phyloP scores from a whole-genome alignment of 1,140 invertebrate species.

The Telenomus remus region DNA sequence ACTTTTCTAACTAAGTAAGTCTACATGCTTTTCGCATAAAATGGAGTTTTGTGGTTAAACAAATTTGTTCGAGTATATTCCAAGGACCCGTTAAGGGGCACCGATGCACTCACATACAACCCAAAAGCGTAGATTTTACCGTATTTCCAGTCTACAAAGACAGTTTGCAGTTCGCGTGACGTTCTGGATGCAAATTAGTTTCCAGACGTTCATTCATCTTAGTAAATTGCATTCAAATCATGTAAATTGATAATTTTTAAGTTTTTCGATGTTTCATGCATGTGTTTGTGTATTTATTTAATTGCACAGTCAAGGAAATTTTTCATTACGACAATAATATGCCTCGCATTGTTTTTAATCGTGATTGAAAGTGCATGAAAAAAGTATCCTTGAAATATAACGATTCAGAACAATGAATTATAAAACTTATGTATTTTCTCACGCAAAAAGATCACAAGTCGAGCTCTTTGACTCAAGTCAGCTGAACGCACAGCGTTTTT shows the following conservation, averaged over 20 bases:
- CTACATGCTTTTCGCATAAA: too few relatives aligned
- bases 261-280: too few relatives aligned
- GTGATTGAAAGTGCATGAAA: conserved; percentile 6
- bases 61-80: too few relatives aligned
- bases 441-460: conserved; percentile 21
- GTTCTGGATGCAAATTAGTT: conserved; percentile 32
- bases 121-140: conserved; percentile 60
- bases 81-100: conserved; percentile 68
- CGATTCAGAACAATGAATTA: conserved; percentile 24
- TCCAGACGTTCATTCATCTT: conserved; percentile 23
- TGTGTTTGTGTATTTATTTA: background rate
- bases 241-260: background rate
- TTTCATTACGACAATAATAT: background rate
- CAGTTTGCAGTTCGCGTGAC: conserved; percentile 44
- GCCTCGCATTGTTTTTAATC: too few relatives aligned
- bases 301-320: background rate
- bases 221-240: conserved; percentile 19
- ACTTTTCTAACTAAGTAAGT: too few relatives aligned
- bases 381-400: conserved; percentile 37
- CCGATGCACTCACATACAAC: conserved; percentile 67
- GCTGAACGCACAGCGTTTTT: conserved; percentile 37
- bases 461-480: conserved; percentile 16
- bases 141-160: conserved; percentile 9
- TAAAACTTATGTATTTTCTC: conserved; percentile 22
- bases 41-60: too few relatives aligned